Evolutionary conservation across 2,888 invertebrate genomes (phyloP), one percentile per base, ranked within the genome.

Genomic region (Cephus pygmeus): DNA sequence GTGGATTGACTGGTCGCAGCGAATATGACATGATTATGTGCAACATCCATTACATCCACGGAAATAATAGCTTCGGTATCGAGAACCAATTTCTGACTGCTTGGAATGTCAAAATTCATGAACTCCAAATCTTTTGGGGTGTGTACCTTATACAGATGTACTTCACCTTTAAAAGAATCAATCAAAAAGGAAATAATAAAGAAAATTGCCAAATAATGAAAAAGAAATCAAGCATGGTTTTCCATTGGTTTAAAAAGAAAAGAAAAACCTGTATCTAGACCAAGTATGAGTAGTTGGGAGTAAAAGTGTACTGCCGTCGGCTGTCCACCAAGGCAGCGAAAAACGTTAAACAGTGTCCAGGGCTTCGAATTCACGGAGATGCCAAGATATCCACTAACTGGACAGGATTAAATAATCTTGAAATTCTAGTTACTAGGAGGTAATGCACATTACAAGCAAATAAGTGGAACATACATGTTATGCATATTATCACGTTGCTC

Each of bases 381-480:
- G n/a, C 88, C 88, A 40, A 90, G 73, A 40, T 83, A 79, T n/a
- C 89, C 89, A 40, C 79, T 77, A 40, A 84, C 89, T 89, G 80
- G 79, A 73, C 69, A 75, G 23, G 34, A 56, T 23, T 56, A 56
- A 56, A 56, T 56, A 56, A 56, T 56, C 56, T 56, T 56, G 9
- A 75, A 56, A 73, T 74, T 36, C 71, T 76, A 56, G 31, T 31
- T 73, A 56, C n/a, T 73, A 33, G 36, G 34, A 0, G 0, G 15
- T 77, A 71, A 75, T 34, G 2, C 56, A 9, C 15, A 9, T 9
- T 56, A 1, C 15, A 56, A 56, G 56, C 15, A 23, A 56, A 56
- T 23, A 56, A 23, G 23, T 56, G 56, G 23, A 56, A 56, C 34
- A 34, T 87, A 89, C 89, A 85, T 84, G 87, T 84, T 11, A 87